These are phyloP conservation scores for Erpetoichthys calabaricus DNA, from an alignment of 2,797 vertebrate species.

Conservation along the genomic window DNA sequence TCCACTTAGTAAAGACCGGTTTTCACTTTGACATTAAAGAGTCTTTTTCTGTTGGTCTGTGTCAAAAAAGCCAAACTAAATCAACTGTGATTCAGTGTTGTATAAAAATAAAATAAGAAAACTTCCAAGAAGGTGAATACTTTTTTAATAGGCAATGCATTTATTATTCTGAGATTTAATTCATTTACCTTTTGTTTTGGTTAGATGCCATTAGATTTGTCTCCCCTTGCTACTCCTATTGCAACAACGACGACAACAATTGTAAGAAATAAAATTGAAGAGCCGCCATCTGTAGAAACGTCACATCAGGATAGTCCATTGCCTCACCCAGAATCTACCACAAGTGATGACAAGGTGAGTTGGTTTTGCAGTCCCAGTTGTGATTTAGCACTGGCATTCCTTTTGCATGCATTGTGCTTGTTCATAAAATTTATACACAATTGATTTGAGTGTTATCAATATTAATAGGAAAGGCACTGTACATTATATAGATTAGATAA, in stretches of 20 bases:
- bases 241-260: slow-evolving; percentile 39
- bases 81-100: too few relatives aligned
- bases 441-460: slow-evolving; percentile 12
- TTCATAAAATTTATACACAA: background rate
- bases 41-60: too few relatives aligned
- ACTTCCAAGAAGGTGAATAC: too few relatives aligned
- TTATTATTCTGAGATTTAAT: too few relatives aligned
- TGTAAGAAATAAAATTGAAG: slow-evolving; percentile 88
- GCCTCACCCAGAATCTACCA: slow-evolving; percentile 94
- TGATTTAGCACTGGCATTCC: too few relatives aligned
- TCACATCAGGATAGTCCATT: slow-evolving; percentile 86
- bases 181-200: background rate
- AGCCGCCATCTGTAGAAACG: slow-evolving; percentile 63
- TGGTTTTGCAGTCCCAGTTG: background rate
- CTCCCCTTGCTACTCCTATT: slow-evolving; percentile 70
- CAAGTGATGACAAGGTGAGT: slow-evolving; percentile 89
- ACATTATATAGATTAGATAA: slow-evolving; percentile 9
- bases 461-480: background rate
- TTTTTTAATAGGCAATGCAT: too few relatives aligned
- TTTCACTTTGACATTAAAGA: too few relatives aligned
- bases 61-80: too few relatives aligned
- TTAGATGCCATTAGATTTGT: slow-evolving; percentile 92
- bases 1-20: too few relatives aligned
- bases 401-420: slow-evolving; percentile 3
- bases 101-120: too few relatives aligned